Evolutionary conservation across 2,113 vertebrate species (phyloP), one percentile per base, ranked within the genome.

Genomic region (Catharus fuscescens): DNA sequence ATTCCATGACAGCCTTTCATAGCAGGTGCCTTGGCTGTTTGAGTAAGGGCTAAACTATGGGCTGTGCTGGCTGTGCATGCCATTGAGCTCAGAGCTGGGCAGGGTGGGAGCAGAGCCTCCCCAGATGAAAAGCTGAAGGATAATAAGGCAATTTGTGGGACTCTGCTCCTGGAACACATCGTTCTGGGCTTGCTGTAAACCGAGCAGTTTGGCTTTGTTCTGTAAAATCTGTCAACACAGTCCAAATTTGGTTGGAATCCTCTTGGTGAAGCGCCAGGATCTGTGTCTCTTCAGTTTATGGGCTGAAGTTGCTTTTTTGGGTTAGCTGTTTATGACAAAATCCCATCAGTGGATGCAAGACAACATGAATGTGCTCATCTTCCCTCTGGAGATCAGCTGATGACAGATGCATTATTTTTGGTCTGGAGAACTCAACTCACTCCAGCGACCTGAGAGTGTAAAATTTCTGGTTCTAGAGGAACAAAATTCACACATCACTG

Each of bases 1-100:
- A 96, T 96, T 97, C 96, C 96, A 74, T 25, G 80, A 20, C 52
- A 84, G 82, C 34, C 91, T 84, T 78, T 94, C 96, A 95, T 88
- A 86, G 91, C 24, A 93, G 83, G 70, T 88, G 86, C 76, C 62
- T 78, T 7, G 77, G 19, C 26, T 10, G 87, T 56, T 91, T 95
- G 96, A 94, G 92, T 97, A 96, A 97, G 95, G 56, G 40, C 80
- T 88, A 40, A 96, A 92, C 86, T 95, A 96, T 96, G 94, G 83
- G 36, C 80, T 88, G 64, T 3, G 4, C 59, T 86, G 91, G 92
- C 62, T 78, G 56, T 86, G 72, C 86, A 1, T 92, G 56, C 92
- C 88, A 47, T 62, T 54, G 50, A n/a, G 53, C 90, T 18, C 90
- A 93, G 56, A 70, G 3, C 28, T 7, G 25, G 10, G 5, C 18